Conservation (phyloP, 2,797 vertebrate species). For the Hydrophis major region DNA sequence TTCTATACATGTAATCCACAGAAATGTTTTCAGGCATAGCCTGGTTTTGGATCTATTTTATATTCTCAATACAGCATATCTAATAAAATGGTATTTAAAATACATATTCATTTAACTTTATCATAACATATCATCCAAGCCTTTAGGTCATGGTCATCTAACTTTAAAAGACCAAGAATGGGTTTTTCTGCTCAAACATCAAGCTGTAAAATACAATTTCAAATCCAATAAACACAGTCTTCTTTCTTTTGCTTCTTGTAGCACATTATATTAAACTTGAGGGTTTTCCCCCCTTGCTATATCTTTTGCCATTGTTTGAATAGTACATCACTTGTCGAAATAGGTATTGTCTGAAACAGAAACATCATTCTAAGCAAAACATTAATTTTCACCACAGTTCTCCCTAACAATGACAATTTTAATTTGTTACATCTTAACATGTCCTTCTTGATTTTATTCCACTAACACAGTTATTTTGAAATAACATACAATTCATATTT, state of each 20-base stretch:
- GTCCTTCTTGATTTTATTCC: neutral
- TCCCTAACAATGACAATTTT: neutral
- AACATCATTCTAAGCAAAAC: neutral
- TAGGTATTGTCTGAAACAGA: neutral
- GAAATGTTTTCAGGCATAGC: neutral
- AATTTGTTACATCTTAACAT: neutral
- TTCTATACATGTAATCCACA: neutral
- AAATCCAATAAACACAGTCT: neutral
- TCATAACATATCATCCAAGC: neutral
- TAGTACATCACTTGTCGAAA: neutral
- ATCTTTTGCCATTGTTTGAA: neutral
- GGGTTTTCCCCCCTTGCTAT: neutral
- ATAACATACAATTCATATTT: neutral
- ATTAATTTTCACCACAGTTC: neutral
- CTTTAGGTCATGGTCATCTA: neutral
- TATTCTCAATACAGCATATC: neutral
- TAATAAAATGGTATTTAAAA: neutral
- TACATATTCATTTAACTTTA: neutral
- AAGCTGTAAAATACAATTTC: neutral
- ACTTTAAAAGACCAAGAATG: neutral
- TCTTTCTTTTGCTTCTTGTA: neutral
- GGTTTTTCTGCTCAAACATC: neutral
- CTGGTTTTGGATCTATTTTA: neutral
- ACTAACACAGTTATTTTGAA: neutral
- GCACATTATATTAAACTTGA: neutral